phyloP scores from a whole-genome alignment of 1,140 invertebrate genomes.

The Caenorhabditis tropicalis region DNA sequence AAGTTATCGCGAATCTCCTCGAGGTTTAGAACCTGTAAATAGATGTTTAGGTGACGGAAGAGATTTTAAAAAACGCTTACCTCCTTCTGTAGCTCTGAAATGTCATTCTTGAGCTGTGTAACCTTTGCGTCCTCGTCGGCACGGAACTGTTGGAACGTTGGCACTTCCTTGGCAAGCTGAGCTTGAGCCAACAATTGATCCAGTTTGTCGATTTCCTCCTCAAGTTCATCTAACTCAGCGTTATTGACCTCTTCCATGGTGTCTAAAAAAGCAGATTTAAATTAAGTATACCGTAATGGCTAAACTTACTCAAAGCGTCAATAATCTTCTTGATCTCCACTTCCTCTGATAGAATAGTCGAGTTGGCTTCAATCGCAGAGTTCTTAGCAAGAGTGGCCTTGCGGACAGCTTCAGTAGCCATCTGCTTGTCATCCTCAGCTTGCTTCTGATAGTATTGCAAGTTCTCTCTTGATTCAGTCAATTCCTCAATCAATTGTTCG shows the following conservation, averaged over 20 bases:
- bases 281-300: background rate
- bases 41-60: background rate
- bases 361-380: slow-evolving; percentile 53
- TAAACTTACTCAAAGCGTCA: slow-evolving; percentile 53
- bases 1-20: slow-evolving; percentile 63
- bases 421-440: slow-evolving; percentile 45
- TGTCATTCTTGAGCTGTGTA: slow-evolving; percentile 58
- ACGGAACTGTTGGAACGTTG: slow-evolving; percentile 2
- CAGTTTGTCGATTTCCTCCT: slow-evolving; percentile 62
- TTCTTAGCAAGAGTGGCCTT: slow-evolving; percentile 59
- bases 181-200: slow-evolving; percentile 62
- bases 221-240: slow-evolving; percentile 65
- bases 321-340: slow-evolving; percentile 58
- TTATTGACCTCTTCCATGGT: slow-evolving; percentile 71
- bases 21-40: slow-evolving; percentile 58
- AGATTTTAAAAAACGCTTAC: slow-evolving; percentile 13
- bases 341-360: slow-evolving; percentile 36
- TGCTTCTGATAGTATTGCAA: slow-evolving; percentile 55
- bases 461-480: slow-evolving; percentile 50
- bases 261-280: slow-evolving; percentile 62
- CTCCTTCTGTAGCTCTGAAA: slow-evolving; percentile 60
- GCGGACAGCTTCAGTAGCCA: slow-evolving; percentile 54
- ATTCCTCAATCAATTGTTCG: slow-evolving; percentile 51
- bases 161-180: slow-evolving; percentile 60
- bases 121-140: slow-evolving; percentile 57